Base-by-base conservation (phyloP, 2,797 vertebrate species). In the Brachymystax lenok region DNA sequence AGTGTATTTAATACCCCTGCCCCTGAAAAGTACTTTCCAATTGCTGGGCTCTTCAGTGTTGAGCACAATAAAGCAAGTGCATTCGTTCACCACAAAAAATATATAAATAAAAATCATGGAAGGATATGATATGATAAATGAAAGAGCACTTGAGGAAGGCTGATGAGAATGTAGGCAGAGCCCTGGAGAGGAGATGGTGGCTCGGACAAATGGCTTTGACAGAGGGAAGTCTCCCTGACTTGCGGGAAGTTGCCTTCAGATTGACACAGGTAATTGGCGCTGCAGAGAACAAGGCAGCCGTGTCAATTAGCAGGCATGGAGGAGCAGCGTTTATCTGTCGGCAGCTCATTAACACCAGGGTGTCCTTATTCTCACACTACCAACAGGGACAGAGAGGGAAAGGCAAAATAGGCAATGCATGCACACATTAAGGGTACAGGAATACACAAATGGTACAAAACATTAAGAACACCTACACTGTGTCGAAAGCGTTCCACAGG, bases 331-430 rank as follows among this genome's bases (percentile, higher is more conserved):
- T 88, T 85, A 85, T 89, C 86, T 85, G 78, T 80, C 86, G 88
- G 88, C 89, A 91, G 89, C 90, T 91, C 90, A 94, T 95, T 94
- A 94, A 92, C 92, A 91, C 89, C 82, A 86, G 89, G 90, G 91
- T 92, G 88, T 86, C 82, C 63, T 90, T 90, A 91, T 90, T 89
- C 83, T 86, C 84, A 80, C 85, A 88, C 89, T 87, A 88, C 85
- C 74, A 83, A 75, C 78, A 79, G 73, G 74, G 74, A 74, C 27
- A 56, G 84, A 82, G 88, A 82, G 89, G 88, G 83, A 87, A 80
- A 83, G 59, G 24, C 24, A 63, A 69, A 69, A 76, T 13, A 28
- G 14, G 64, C 10, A 59, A n/a, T 56, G 13, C 16, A 27, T 50
- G 68, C 40, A 46, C 40, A 46, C 40, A 3, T 46, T 21, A 59